Conservation (phyloP, 30 jellyfish, hydroid and myxozoan genomes). For the Nemopilema nomurai region DNA sequence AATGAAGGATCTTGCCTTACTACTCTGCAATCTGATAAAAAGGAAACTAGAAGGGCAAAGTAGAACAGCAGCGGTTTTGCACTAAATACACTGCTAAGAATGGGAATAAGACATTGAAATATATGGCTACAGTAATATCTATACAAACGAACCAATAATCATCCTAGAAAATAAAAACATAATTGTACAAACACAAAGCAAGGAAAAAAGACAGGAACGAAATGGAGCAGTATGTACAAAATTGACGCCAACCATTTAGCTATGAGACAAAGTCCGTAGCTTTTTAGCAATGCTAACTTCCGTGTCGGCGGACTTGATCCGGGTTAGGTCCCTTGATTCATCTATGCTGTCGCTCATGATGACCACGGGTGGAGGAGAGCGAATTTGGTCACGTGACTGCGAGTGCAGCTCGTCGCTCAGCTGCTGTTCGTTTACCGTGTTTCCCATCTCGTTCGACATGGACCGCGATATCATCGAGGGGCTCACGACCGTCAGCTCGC, state of each 20-base stretch:
- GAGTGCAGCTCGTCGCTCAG: constrained; percentile 23
- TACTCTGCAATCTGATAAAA: no score
- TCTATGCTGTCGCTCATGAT: constrained; percentile 32
- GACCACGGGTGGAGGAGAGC: constrained; percentile 24
- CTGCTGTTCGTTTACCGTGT: neutral
- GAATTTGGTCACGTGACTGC: constrained; percentile 12
- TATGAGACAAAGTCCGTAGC: neutral
- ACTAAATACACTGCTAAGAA: no score
- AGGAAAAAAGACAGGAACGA: neutral
- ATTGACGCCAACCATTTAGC: neutral
- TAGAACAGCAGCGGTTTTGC: no score
- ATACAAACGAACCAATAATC: no score
- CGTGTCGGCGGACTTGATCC: constrained; percentile 3
- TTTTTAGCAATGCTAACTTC: neutral
- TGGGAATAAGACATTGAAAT: no score
- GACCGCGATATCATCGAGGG: constrained; percentile 55
- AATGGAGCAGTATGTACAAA: neutral
- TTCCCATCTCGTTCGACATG: constrained; percentile 23
- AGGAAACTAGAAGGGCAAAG: no score
- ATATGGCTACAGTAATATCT: no score
- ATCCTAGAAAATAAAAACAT: no score
- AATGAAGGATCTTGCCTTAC: no score
- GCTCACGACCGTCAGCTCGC: constrained; percentile 52
- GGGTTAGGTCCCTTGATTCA: constrained; percentile 23
- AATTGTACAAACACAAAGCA: neutral